Percentiles rank a stretch among this genome's conserved stretches.
phyloP scores from a whole-genome alignment of 2,888 invertebrate genomes.

The Pemphredon lugubris region DNA sequence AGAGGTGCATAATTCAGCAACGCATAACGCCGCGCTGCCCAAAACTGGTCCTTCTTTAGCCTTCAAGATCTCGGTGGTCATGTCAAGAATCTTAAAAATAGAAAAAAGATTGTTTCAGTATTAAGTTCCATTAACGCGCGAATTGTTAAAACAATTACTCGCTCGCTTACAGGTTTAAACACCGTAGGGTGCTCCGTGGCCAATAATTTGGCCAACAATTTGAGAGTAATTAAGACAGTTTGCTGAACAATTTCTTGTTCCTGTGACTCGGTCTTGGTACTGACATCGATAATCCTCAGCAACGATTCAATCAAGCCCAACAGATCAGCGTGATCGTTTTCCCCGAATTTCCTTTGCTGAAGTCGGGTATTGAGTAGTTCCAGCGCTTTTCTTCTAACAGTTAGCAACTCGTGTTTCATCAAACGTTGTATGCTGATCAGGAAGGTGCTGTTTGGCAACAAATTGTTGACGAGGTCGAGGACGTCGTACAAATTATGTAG shows the following conservation, averaged over 20 bases:
- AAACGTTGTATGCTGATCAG: slow-evolving; percentile 89
- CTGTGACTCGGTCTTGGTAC: slow-evolving; percentile 81
- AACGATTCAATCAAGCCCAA: slow-evolving; percentile 85
- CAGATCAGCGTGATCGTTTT: slow-evolving; percentile 82
- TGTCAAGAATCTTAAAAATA: slow-evolving; percentile 83
- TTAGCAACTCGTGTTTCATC: slow-evolving; percentile 86
- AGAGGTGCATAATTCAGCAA: slow-evolving; percentile 90
- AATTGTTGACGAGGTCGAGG: slow-evolving; percentile 86
- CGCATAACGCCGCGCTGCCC: slow-evolving; percentile 88
- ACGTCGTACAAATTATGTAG: slow-evolving; percentile 89
- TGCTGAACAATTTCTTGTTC: slow-evolving; percentile 89
- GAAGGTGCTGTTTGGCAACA: slow-evolving; percentile 91
- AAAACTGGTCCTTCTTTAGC: slow-evolving; percentile 85
- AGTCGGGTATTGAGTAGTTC: slow-evolving; percentile 93
- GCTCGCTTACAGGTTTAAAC: slow-evolving; percentile 85
- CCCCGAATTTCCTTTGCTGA: slow-evolving; percentile 85
- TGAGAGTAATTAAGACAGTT: slow-evolving; percentile 90
- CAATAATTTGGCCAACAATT: slow-evolving; percentile 89
- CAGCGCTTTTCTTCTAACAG: slow-evolving; percentile 90
- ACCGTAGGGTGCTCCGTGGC: slow-evolving; percentile 86
- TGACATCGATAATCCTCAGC: slow-evolving; percentile 83
- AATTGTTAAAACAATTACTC: no score
- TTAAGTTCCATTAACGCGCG: neutral
- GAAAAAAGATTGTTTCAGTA: neutral
- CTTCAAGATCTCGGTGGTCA: slow-evolving; percentile 85